phyloP scores from a whole-genome alignment of 2,113 vertebrate species.

The Nibea coibor region DNA sequence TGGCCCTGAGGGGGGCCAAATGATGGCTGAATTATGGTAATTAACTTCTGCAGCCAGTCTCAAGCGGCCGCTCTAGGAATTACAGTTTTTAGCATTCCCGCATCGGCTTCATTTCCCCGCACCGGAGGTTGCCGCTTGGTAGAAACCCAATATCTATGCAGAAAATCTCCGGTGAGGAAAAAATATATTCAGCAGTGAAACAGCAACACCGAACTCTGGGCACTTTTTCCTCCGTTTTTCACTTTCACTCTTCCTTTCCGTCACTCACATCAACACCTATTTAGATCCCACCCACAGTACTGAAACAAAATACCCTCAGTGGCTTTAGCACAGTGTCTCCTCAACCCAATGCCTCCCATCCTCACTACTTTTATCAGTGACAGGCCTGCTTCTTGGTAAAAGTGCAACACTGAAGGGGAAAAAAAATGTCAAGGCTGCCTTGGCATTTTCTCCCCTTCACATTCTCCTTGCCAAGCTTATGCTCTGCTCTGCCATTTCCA shows the following conservation, averaged over 20 bases:
- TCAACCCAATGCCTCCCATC: conserved; percentile 32
- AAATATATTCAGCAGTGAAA: conserved; percentile 19
- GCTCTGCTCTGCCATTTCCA: conserved; percentile 67
- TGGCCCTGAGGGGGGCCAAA: no score
- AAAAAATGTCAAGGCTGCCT: conserved; percentile 55
- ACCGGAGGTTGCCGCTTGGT: no score
- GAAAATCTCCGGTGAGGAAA: conserved; percentile 3
- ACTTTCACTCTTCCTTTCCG: conserved; percentile 24
- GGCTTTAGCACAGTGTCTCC: conserved; percentile 21
- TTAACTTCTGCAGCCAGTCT: no score
- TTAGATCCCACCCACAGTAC: conserved; percentile 22
- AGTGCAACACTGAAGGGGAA: conserved; percentile 31
- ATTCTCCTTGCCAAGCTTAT: conserved; percentile 59
- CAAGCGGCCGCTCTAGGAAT: no score
- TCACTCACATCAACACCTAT: conserved; percentile 49
- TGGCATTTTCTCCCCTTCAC: conserved; percentile 63
- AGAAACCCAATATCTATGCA: not conserved
- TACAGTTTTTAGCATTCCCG: no score
- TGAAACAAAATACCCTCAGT: conserved; percentile 40
- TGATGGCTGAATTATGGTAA: no score
- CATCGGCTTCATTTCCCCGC: no score
- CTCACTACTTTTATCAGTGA: conserved; percentile 62
- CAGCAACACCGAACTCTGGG: conserved; percentile 8
- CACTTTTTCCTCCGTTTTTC: conserved; percentile 7
- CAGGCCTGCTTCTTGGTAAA: conserved; percentile 62